Percentiles rank a stretch among this genome's conserved stretches.
phyloP scores from a whole-genome alignment of 2,888 invertebrate species.

The Campoletis raptor region DNA sequence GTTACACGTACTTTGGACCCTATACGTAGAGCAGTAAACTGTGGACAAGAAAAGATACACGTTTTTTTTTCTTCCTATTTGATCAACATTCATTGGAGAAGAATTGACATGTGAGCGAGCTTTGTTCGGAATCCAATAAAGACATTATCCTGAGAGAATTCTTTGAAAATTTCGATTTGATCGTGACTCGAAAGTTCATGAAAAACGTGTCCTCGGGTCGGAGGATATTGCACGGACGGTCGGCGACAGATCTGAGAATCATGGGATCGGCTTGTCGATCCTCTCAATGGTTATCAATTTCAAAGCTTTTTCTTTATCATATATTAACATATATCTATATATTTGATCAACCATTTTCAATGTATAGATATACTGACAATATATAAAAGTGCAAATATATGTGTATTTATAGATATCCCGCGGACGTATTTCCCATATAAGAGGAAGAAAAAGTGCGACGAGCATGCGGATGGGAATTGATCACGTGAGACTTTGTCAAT shows the following conservation, averaged over 20 bases:
- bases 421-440: neutral
- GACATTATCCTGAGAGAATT: conserved; percentile 28
- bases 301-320: conserved; percentile 23
- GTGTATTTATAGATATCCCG: neutral
- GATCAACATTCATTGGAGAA: conserved; percentile 5
- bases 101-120: neutral
- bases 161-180: conserved; percentile 7
- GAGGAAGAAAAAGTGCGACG: conserved; percentile 16
- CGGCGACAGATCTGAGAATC: conserved; percentile 36
- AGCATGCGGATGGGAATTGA: conserved; percentile 48
- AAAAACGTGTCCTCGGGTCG: conserved; percentile 11
- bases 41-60: neutral
- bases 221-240: conserved; percentile 1
- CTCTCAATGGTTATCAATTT: conserved; percentile 52
- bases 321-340: neutral
- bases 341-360: neutral
- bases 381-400: neutral
- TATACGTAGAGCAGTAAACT: neutral
- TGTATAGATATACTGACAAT: neutral
- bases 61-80: neutral
- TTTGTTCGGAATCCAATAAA: conserved; percentile 22
- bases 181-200: conserved; percentile 20
- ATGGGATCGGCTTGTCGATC: conserved; percentile 38
- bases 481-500: conserved; percentile 52
- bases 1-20: neutral